A percentile compares a stretch with the other conserved stretches of the same genome.
Conservation (phyloP, 2,888 invertebrate genomes). For the Digitonthophagus gazella region DNA sequence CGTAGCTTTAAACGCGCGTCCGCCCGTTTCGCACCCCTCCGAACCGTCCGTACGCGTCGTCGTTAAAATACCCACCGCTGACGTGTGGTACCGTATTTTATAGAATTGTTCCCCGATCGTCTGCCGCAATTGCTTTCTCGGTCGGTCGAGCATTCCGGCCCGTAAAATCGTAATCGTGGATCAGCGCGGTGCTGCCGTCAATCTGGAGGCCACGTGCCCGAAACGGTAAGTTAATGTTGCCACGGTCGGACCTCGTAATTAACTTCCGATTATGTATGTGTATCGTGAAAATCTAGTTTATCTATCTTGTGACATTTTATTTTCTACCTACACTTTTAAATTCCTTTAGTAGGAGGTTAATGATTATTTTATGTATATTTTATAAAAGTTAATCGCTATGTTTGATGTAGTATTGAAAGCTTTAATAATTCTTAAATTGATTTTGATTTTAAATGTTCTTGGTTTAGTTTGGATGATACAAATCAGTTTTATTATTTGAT, state of each 20-base stretch:
- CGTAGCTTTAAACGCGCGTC: background rate
- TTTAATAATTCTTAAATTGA: no score
- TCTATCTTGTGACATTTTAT: background rate
- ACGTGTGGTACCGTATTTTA: no score
- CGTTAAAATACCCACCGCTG: no score
- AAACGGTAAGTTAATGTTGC: constrained; percentile 45
- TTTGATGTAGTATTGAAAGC: no score
- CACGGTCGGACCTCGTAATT: background rate
- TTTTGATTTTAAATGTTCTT: no score
- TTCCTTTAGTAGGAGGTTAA: no score
- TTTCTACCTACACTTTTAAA: background rate
- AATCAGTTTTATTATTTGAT: no score
- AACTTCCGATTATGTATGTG: background rate
- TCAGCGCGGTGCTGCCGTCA: constrained; percentile 28
- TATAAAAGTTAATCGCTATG: no score
- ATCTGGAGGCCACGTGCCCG: constrained; percentile 50
- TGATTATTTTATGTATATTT: no score
- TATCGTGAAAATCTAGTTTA: background rate
- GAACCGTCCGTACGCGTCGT: background rate
- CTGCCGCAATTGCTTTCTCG: no score
- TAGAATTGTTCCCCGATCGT: no score
- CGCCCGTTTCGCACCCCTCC: background rate
- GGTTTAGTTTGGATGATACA: no score
- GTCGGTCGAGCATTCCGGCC: background rate
- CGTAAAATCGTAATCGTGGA: constrained; percentile 11